Conservation (phyloP, 2,888 invertebrate genomes). For the Meliscaeva auricollis region DNA sequence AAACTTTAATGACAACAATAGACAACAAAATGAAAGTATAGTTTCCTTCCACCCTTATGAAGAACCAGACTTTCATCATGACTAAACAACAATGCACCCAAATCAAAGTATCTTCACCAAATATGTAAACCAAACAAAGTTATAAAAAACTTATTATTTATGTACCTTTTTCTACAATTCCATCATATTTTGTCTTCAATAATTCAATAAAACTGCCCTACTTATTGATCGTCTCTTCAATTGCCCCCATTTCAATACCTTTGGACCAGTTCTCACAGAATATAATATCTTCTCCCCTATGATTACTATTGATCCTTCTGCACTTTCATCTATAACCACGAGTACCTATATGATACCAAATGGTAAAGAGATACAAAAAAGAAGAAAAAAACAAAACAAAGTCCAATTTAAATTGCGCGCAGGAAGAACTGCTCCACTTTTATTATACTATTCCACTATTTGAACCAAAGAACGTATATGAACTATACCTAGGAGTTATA, state of each 20-base stretch:
- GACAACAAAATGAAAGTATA: too few species aligned
- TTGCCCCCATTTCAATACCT: slow-evolving; percentile 17
- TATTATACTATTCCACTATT: neutral
- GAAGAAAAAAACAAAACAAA: slow-evolving; percentile 5
- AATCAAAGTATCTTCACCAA: too few species aligned
- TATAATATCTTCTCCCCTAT: neutral
- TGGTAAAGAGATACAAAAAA: neutral
- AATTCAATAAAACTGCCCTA: slow-evolving; percentile 14
- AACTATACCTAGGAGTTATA: too few species aligned
- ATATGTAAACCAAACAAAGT: too few species aligned
- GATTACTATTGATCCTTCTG: slow-evolving; percentile 49
- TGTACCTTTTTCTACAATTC: too few species aligned
- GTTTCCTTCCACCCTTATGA: too few species aligned
- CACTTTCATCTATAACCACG: slow-evolving; percentile 34
- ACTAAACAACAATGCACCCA: too few species aligned
- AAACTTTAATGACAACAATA: too few species aligned
- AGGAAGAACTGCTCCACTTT: slow-evolving; percentile 70
- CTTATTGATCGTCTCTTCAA: neutral
- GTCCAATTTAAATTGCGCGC: slow-evolving; percentile 60
- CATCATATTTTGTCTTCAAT: neutral
- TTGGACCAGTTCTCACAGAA: slow-evolving; percentile 46
- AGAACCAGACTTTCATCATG: too few species aligned
- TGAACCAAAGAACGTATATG: neutral
- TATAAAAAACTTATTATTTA: too few species aligned
- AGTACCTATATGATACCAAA: neutral